Evolutionary conservation across 2,113 vertebrate species (phyloP).

Genomic region (Takifugu flavidus): DNA sequence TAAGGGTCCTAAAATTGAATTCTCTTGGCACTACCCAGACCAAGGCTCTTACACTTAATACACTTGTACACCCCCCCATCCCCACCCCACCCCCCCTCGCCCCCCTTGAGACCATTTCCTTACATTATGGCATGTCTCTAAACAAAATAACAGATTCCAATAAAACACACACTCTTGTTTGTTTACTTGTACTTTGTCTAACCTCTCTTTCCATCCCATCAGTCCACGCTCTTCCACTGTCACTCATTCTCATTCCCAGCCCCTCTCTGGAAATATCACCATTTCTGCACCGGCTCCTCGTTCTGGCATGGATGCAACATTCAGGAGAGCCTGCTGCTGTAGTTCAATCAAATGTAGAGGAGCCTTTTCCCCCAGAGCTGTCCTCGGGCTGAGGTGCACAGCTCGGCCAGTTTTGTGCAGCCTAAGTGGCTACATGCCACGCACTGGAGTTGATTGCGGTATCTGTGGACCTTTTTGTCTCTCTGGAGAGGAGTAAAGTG

Average conservation of each 20-base stretch:
- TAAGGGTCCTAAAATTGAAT: conserved; percentile 14
- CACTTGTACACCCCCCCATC: background rate
- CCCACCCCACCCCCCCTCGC: background rate
- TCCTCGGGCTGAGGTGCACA: conserved; percentile 38
- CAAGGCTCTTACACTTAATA: conserved; percentile 13
- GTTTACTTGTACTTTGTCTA: conserved; percentile 32
- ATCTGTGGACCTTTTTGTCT: conserved; percentile 58
- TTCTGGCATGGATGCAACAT: conserved; percentile 38
- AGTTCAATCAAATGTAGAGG: conserved; percentile 61
- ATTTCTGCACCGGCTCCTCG: conserved; percentile 26
- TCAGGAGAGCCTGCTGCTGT: conserved; percentile 31
- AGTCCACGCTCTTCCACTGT: conserved; percentile 11
- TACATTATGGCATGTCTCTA: conserved; percentile 17
- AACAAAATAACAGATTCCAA: conserved; percentile 22
- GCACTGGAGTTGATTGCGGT: conserved; percentile 62
- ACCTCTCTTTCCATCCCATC: background rate
- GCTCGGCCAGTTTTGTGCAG: conserved; percentile 53
- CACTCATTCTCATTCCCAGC: conserved; percentile 7
- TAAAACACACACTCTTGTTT: conserved; percentile 20
- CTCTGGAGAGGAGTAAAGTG: conserved; percentile 51
- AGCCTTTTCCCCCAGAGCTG: conserved; percentile 9
- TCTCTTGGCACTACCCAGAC: conserved; percentile 14
- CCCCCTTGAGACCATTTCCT: conserved; percentile 9
- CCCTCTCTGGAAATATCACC: conserved; percentile 9
- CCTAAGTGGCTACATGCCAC: conserved; percentile 54